Percentiles rank a stretch among this genome's conserved stretches.
Evolutionary conservation across 1,140 invertebrate genomes (phyloP).

Genomic region (Triops cancriformis): DNA sequence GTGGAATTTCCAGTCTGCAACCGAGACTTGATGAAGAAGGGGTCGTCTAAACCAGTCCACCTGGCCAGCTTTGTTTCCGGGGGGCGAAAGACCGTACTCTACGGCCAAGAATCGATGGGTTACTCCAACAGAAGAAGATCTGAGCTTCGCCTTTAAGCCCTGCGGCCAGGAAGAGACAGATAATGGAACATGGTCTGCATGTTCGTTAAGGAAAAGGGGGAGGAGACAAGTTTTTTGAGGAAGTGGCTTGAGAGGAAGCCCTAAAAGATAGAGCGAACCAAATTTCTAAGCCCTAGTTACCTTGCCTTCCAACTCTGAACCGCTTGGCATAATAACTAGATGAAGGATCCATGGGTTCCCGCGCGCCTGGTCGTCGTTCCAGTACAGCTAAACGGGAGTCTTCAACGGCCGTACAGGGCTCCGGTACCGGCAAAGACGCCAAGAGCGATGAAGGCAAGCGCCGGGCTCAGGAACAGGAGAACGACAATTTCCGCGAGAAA

Average conservation of each 20-base stretch:
- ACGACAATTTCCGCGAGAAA: neutral
- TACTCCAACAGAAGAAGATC: neutral
- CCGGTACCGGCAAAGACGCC: conserved; percentile 34
- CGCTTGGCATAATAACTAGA: conserved; percentile 7
- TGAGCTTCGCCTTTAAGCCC: neutral
- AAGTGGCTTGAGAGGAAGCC: neutral
- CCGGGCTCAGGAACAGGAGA: conserved; percentile 23
- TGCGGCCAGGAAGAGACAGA: neutral
- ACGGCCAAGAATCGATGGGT: neutral
- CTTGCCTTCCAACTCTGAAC: neutral
- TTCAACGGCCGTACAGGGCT: conserved; percentile 36
- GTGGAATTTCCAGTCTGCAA: neutral
- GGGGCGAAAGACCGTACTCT: neutral
- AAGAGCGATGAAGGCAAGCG: conserved; percentile 25
- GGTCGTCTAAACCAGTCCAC: neutral
- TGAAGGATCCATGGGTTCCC: neutral
- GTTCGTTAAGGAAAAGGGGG: neutral
- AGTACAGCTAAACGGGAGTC: neutral
- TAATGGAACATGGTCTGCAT: neutral
- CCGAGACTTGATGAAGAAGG: neutral
- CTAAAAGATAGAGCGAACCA: neutral
- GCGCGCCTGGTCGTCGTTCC: neutral
- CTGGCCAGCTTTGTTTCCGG: too few species aligned
- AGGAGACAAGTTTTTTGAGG: neutral
- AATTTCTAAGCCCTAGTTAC: neutral